phyloP scores from a whole-genome alignment of 1,140 invertebrate species.

The Saccostrea glomerata region DNA sequence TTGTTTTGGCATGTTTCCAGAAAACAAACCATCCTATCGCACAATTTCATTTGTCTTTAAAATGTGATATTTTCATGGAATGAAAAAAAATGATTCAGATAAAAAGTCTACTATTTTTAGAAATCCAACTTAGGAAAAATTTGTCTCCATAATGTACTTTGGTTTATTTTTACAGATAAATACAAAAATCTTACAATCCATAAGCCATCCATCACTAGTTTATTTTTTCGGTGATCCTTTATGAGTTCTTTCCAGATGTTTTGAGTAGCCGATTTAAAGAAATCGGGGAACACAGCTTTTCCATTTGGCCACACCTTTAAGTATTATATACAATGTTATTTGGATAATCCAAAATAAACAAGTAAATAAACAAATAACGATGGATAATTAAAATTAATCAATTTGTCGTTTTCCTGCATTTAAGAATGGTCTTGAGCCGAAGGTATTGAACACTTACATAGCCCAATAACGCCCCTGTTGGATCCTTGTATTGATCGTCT shows the following conservation, averaged over 20 bases:
- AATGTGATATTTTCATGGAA: neutral
- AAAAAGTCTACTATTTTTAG: neutral
- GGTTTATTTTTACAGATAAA: neutral
- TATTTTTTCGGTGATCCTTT: conserved; percentile 54
- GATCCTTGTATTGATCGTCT: conserved; percentile 56
- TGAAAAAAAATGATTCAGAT: neutral
- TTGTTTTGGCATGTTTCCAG: no score
- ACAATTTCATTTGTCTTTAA: no score
- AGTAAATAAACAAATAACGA: no score
- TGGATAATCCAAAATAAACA: no score
- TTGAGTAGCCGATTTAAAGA: conserved; percentile 69
- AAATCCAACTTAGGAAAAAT: neutral
- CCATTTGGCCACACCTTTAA: conserved; percentile 72
- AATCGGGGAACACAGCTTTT: conserved; percentile 74
- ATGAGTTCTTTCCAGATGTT: conserved; percentile 70
- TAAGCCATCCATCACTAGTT: conserved; percentile 70
- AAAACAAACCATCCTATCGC: no score
- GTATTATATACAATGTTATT: neutral
- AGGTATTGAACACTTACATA: conserved; percentile 65
- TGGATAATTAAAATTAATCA: no score
- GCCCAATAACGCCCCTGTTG: conserved; percentile 66
- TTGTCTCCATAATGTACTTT: neutral
- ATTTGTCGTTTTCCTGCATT: no score
- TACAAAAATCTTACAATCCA: conserved; percentile 72
- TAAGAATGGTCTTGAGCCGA: no score